Evolutionary conservation across 2,113 vertebrate species (phyloP).

Genomic region (Myotis yumanensis): DNA sequence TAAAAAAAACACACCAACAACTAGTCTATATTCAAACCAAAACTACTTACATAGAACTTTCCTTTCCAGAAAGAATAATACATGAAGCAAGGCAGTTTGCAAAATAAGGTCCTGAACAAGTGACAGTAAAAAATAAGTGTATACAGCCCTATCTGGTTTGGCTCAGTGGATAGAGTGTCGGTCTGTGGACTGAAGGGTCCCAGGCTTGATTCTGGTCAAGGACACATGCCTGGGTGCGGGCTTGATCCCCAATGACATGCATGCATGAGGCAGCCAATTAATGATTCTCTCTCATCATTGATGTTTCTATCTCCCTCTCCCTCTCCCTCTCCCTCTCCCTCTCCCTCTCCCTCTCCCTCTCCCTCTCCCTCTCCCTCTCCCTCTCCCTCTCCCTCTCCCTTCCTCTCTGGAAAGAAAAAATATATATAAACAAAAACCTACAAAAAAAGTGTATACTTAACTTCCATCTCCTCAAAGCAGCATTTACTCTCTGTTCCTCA

Average conservation of each 20-base stretch:
- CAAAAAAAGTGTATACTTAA: slow-evolving; percentile 74
- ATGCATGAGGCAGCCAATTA: too few species aligned
- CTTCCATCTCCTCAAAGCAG: slow-evolving; percentile 75
- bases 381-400: too few species aligned
- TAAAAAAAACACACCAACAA: slow-evolving; percentile 50
- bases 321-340: too few species aligned
- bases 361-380: too few species aligned
- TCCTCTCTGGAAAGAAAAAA: too few species aligned
- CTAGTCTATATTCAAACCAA: slow-evolving; percentile 74
- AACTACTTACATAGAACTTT: slow-evolving; percentile 73
- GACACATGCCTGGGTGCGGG: too few species aligned
- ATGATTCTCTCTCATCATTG: too few species aligned
- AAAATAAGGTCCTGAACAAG: slow-evolving; percentile 76
- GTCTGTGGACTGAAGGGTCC: neutral
- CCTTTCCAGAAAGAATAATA: slow-evolving; percentile 74
- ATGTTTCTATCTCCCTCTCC: too few species aligned
- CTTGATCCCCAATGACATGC: too few species aligned
- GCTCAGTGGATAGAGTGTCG: neutral
- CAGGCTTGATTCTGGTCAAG: too few species aligned
- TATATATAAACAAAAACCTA: too few species aligned
- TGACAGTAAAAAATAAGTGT: slow-evolving; percentile 77
- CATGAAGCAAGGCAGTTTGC: slow-evolving; percentile 76
- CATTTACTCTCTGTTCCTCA: slow-evolving; percentile 68
- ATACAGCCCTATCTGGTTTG: neutral
- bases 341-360: too few species aligned